Evolutionary conservation across 2,113 vertebrate species (phyloP), one percentile per base, ranked within the genome.

Genomic region (Cynocephalus volans): DNA sequence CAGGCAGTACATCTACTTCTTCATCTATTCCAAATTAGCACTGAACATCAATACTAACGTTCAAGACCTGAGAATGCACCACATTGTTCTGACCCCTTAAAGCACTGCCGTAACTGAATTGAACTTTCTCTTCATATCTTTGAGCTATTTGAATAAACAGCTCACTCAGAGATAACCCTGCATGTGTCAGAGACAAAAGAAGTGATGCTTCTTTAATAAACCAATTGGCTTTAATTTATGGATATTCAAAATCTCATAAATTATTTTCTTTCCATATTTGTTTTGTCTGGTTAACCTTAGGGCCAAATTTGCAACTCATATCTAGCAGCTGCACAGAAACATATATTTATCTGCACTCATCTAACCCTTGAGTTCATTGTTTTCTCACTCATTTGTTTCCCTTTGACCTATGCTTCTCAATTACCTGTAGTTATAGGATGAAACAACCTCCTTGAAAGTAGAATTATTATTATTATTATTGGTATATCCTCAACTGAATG

Each of bases 241-340:
- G 19, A 64, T 77, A 52, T 18, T 52, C 13, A 70, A 76, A 94
- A 92, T 86, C 60, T 92, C 67, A 18, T 54, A 72, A 80, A 54
- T 80, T 18, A 56, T 48, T 87, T 96, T 75, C 90, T 62, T 79
- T 88, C 50, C 15, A 88, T n/a, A 13, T 65, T 86, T 93, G 33
- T 67, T 87, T 89, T 67, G 9, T 19, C 33, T 93, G 21, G 28
- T 89, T 80, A 76, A 56, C 65, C 36, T 86, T 54, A 85, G 6
- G 21, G 2, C 0, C 28, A 84, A 79, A 69, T 70, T n/a, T 81
- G 23, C 19, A 73, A 75, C 50, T 87, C 45, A 81, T 41, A 54
- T 82, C 62, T 86, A 90, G 62, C 5, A 95, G 41, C 3, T 33
- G 13, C 62, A 79, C 65, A 88, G 65, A 84, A 93, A 26, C 12